A percentile compares a stretch with the other conserved stretches of the same genome.
phyloP scores from a whole-genome alignment of 2,113 vertebrate genomes.

The Monarcha castaneiventris region DNA sequence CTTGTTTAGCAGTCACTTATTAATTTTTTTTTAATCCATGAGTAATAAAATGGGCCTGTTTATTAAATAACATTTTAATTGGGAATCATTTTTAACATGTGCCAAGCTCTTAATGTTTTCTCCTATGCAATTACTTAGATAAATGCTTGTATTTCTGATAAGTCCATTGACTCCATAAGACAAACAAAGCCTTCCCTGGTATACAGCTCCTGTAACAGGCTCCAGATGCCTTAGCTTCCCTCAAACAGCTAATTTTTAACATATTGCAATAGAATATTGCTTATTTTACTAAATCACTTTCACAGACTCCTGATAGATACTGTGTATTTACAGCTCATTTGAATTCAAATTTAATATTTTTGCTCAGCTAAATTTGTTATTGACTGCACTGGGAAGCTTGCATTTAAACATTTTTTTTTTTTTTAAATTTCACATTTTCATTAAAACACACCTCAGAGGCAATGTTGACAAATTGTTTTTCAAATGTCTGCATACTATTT shows the following conservation, averaged over 20 bases:
- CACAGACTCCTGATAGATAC: background rate
- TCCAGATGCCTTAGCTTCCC: background rate
- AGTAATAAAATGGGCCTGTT: conserved; percentile 60
- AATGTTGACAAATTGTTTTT: background rate
- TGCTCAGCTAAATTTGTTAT: conserved; percentile 22
- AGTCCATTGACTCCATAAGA: conserved; percentile 12
- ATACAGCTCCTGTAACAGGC: background rate
- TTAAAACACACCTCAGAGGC: conserved; percentile 25
- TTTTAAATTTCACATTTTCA: conserved; percentile 11
- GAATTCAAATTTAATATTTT: conserved; percentile 21
- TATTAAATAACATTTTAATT: conserved; percentile 68
- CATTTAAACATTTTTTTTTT: background rate
- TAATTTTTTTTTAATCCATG: conserved; percentile 8
- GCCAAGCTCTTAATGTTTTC: conserved; percentile 56
- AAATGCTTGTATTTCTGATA: conserved; percentile 51
- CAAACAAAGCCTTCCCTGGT: background rate
- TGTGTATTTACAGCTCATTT: conserved; percentile 29
- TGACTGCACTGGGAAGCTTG: conserved; percentile 1
- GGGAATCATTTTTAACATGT: conserved; percentile 57
- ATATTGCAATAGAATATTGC: conserved; percentile 4
- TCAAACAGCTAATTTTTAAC: conserved; percentile 20
- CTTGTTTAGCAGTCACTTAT: conserved; percentile 58
- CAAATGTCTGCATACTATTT: background rate
- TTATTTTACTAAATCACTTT: conserved; percentile 19
- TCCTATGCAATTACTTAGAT: conserved; percentile 58